phyloP scores from a whole-genome alignment of 1,140 invertebrate genomes.

The Dendroctonus ponderosae region DNA sequence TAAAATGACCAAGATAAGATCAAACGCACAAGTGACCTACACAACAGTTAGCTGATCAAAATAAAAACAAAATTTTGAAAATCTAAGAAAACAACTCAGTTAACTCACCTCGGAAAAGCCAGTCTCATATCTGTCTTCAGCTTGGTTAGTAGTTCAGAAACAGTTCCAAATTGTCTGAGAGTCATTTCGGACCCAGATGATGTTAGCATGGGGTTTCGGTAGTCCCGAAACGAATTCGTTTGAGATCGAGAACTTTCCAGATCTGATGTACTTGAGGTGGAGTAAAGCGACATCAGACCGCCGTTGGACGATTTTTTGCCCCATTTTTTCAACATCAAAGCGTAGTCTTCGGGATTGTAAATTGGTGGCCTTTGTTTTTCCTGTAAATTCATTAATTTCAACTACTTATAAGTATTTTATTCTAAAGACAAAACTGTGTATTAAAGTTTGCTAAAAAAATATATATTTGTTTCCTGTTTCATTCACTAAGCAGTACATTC shows the following conservation, averaged over 20 bases:
- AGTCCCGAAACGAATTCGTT: constrained; percentile 45
- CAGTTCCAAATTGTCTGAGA: constrained; percentile 77
- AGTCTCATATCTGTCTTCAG: constrained; percentile 79
- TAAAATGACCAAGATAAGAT: too few species aligned
- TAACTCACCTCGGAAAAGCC: constrained; percentile 78
- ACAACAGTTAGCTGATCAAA: not conserved
- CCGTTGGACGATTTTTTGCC: constrained; percentile 59
- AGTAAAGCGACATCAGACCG: constrained; percentile 38
- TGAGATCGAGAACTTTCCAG: constrained; percentile 40
- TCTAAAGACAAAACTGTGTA: not conserved
- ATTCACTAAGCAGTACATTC: not conserved
- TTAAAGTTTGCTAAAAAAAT: not conserved
- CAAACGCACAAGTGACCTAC: not conserved
- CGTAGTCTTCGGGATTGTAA: constrained; percentile 84
- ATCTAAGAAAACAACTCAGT: not conserved
- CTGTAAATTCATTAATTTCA: constrained; percentile 52
- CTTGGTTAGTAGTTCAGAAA: constrained; percentile 85
- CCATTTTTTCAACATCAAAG: constrained; percentile 73
- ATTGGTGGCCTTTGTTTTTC: constrained; percentile 80
- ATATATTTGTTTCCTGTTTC: not conserved
- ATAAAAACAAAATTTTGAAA: not conserved
- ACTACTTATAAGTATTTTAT: not conserved
- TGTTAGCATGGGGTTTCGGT: constrained; percentile 56
- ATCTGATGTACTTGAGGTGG: constrained; percentile 35
- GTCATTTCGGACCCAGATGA: constrained; percentile 76